Evolutionary conservation across 1,140 invertebrate genomes (phyloP).

Genomic region (Temnothorax curvispinosus): DNA sequence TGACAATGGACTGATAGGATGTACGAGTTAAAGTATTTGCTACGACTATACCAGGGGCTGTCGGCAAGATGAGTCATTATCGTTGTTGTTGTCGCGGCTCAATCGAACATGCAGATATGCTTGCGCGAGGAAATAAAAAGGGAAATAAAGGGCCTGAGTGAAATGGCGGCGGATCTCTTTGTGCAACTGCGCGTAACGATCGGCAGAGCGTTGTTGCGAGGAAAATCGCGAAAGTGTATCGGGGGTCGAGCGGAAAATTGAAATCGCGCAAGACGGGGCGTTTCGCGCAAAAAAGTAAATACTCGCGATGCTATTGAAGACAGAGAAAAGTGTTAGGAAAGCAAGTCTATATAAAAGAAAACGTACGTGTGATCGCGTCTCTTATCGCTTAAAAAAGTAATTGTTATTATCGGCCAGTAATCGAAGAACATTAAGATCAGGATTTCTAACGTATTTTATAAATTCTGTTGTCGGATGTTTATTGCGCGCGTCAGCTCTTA

Average conservation of each 20-base stretch:
- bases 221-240: slow-evolving; percentile 19
- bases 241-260: slow-evolving; percentile 43
- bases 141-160: slow-evolving; percentile 15
- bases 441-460: neutral
- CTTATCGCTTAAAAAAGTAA: neutral
- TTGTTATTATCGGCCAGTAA: neutral
- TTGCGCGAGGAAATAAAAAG: slow-evolving; percentile 23
- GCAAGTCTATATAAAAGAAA: neutral
- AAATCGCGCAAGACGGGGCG: slow-evolving; percentile 26
- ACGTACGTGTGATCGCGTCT: neutral
- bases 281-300: slow-evolving; percentile 4
- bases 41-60: neutral
- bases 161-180: slow-evolving; percentile 53
- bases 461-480: neutral
- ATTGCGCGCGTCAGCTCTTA: neutral
- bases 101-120: slow-evolving; percentile 50
- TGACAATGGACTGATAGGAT: neutral
- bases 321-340: neutral
- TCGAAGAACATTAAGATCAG: neutral
- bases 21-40: neutral
- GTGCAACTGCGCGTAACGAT: slow-evolving; percentile 43
- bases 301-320: slow-evolving; percentile 2
- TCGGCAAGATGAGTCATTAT: slow-evolving; percentile 5
- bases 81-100: neutral
- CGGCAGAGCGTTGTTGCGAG: slow-evolving; percentile 30